Evolutionary conservation across 2,113 vertebrate genomes (phyloP), one percentile per base, ranked within the genome.

Genomic region (Melozone crissalis): DNA sequence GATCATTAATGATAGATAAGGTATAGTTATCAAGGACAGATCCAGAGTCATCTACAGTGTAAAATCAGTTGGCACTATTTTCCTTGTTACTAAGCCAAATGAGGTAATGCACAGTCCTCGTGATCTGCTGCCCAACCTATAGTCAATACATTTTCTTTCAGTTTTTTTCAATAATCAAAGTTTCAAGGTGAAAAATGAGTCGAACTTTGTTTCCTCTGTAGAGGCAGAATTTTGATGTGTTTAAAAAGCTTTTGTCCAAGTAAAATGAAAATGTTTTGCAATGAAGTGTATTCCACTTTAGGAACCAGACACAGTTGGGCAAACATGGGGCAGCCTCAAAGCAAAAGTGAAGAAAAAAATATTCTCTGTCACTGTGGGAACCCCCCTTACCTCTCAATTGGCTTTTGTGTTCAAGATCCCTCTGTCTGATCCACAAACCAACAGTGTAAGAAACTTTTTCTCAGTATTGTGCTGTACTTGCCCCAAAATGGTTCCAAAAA

Each of bases 11-110:
- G 76, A 94, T 85, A 92, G 75, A 95, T 91, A 80, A 90, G 59
- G 46, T 80, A 44, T 57, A 92, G 82, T 68, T 96, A 96, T 86
- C 90, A 93, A 97, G 95, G 87, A 95, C 94, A 94, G 37, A 63
- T 44, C 75, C 74, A n/a, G 84, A 88, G 79, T 83, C 10, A 85
- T 86, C 92, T 88, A 24, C 57, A 80, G 43, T 71, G 51, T 74
- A 71, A 95, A 90, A 83, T 90, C 82, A 80, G 33, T 59, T 86
- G 51, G 79, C 31, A 24, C 24, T 85, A 17, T 69, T 94, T 86
- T 93, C 62, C 54, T 82, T 89, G 35, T 79, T 82, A 35, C 23
- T 62, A 6, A 33, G 43, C 84, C 72, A 83, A 39, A 46, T 1
- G 6, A 73, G 43, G 28, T 76, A 73, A n/a, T 15, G 5, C 33